Evolutionary conservation across 2,113 vertebrate genomes (phyloP).

Genomic region (Cyanistes caeruleus): DNA sequence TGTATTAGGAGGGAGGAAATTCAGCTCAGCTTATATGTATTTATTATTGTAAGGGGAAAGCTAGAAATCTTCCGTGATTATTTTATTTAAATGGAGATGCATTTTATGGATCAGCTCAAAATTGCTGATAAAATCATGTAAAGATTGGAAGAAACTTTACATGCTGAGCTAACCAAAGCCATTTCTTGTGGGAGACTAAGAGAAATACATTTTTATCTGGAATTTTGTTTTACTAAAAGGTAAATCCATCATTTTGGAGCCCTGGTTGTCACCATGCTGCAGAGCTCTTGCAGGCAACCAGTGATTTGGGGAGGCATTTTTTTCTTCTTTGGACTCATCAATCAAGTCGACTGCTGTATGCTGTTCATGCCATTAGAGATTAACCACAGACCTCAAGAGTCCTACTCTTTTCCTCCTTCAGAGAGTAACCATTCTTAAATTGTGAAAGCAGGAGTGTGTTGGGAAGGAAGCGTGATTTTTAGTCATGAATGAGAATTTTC

Average conservation of each 20-base stretch:
- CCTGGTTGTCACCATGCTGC: slow-evolving; percentile 31
- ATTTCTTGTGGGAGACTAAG: slow-evolving; percentile 22
- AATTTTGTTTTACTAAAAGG: slow-evolving; percentile 60
- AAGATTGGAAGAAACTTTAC: not conserved
- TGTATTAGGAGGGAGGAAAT: not conserved
- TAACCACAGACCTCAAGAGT: slow-evolving; percentile 40
- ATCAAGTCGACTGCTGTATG: slow-evolving; percentile 52
- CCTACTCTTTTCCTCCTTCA: not conserved
- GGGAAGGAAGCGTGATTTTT: not conserved
- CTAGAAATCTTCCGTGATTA: not conserved
- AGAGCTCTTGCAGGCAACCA: not conserved
- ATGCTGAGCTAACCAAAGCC: slow-evolving; percentile 24
- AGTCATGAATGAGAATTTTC: not conserved
- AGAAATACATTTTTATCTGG: slow-evolving; percentile 60
- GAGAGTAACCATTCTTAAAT: slow-evolving; percentile 11
- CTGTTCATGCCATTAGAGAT: slow-evolving; percentile 46
- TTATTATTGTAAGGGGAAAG: not conserved
- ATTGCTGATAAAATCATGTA: slow-evolving; percentile 2
- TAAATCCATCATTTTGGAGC: slow-evolving; percentile 64
- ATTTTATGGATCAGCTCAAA: slow-evolving; percentile 7
- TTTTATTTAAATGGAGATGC: not conserved
- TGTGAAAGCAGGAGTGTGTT: not conserved
- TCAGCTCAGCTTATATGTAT: not conserved
- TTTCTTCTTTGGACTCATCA: slow-evolving; percentile 53
- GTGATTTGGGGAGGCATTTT: slow-evolving; percentile 34